Evolutionary conservation across 2,888 invertebrate species (phyloP).

Genomic region (Dryobota labecula): DNA sequence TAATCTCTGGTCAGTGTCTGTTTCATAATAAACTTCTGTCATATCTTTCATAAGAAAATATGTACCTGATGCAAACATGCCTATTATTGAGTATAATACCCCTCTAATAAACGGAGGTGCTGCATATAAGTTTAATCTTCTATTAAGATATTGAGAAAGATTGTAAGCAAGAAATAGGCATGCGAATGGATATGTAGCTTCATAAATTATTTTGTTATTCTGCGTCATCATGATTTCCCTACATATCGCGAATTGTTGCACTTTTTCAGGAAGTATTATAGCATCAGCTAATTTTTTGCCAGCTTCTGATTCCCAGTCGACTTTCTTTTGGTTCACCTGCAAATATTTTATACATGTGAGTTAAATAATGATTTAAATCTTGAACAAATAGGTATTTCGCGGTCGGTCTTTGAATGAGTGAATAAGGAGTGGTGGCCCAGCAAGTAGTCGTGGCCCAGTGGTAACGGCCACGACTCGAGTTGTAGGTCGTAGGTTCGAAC

Average conservation of each 20-base stretch:
- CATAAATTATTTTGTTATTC: conserved; percentile 90
- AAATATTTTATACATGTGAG: conserved; percentile 54
- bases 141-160: conserved; percentile 88
- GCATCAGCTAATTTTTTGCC: conserved; percentile 92
- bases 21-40: conserved; percentile 92
- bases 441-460: too few species aligned
- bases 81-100: conserved; percentile 89
- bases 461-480: too few species aligned
- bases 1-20: conserved; percentile 91
- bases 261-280: conserved; percentile 93
- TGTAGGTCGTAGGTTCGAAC: too few species aligned
- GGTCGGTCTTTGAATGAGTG: neutral
- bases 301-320: conserved; percentile 92
- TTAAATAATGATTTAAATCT: neutral
- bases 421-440: too few species aligned
- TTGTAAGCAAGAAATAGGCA: conserved; percentile 89
- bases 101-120: conserved; percentile 87
- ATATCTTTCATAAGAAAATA: conserved; percentile 93
- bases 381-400: neutral
- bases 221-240: conserved; percentile 92
- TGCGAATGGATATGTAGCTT: conserved; percentile 88
- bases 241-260: conserved; percentile 95
- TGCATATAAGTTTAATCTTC: conserved; percentile 88
- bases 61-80: conserved; percentile 89
- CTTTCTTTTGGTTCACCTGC: conserved; percentile 91